Percentiles rank a stretch among this genome's conserved stretches.
These are phyloP conservation scores for Cyprinodon variegatus DNA, from an alignment of 2,113 vertebrate species.

Conservation along the genomic window DNA sequence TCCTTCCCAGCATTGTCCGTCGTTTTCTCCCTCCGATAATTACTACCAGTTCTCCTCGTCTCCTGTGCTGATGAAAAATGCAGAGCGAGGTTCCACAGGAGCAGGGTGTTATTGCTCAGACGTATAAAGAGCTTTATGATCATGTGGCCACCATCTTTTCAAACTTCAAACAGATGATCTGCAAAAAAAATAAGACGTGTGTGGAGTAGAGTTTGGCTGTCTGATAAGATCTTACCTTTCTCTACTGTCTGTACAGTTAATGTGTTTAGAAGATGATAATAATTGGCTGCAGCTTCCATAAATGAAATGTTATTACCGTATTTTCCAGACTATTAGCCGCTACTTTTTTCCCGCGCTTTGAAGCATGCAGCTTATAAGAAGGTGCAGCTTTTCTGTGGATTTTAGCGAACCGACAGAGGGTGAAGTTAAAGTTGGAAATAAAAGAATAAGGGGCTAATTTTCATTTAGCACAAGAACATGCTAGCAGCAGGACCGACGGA, in stretches of 20 bases:
- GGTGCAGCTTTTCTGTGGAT: too few relatives aligned
- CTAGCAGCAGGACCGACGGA: too few relatives aligned
- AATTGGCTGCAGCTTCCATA: background rate
- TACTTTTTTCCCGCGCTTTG: too few relatives aligned
- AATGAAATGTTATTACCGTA: background rate
- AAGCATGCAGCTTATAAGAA: too few relatives aligned
- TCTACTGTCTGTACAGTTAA: background rate
- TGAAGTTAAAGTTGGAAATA: too few relatives aligned
- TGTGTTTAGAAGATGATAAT: background rate
- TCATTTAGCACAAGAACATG: too few relatives aligned
- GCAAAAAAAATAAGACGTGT: slow-evolving; percentile 14
- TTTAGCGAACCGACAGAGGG: too few relatives aligned
- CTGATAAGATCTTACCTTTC: background rate
- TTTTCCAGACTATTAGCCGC: too few relatives aligned
- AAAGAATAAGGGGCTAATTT: too few relatives aligned
- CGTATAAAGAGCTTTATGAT: slow-evolving; percentile 31
- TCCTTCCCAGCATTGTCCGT: background rate
- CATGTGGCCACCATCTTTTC: slow-evolving; percentile 29
- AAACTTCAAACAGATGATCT: slow-evolving; percentile 19
- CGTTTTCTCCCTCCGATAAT: slow-evolving; percentile 46
- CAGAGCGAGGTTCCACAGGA: slow-evolving; percentile 12
- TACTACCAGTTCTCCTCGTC: slow-evolving; percentile 41
- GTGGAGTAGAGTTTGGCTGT: background rate
- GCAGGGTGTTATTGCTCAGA: slow-evolving; percentile 14
- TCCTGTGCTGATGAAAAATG: slow-evolving; percentile 14